Base-by-base conservation (phyloP, 2,113 vertebrate genomes). In the Callipepla squamata region DNA sequence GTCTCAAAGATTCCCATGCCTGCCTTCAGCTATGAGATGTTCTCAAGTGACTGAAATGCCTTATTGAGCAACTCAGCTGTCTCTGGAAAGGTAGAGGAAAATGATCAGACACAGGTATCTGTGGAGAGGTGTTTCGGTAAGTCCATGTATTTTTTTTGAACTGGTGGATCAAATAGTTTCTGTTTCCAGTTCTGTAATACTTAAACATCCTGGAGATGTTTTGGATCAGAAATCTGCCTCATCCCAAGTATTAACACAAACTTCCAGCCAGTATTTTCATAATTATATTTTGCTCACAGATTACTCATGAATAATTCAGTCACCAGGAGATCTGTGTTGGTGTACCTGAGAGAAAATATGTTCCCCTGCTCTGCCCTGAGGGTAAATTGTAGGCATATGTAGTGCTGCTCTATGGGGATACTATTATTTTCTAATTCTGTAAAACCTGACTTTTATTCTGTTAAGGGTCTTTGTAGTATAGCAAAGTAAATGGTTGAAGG, bases 401-500 rank as follows among this genome's bases (percentile, higher is more conserved):
- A 40, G 85, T 87, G 11, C 28, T 55, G 8, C 34, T 23, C 8
- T 40, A 66, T 34, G 63, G 58, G 81, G 86, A 66, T 34, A 47
- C 38, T 51, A 82, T 47, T 76, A 84, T 76, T 87, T 72, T 82
- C 85, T 70, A 69, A 62, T 76, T 93, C n/a, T 67, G 34, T 42
- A 58, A 91, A 81, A 50, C 26, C 47, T 80, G 45, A 48, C 86
- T 47, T 90, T 92, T 90, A 80, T 81, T 82, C 75, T 73, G 23
- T 14, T 74, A 58, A 88, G 61, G 50, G 25, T 40, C 55, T 87
- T 87, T 57, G 59, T 53, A 63, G 32, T 32, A 13, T 23, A 84
- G 57, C 44, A 89, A 67, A 93, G 55, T 65, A 87, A 89, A 80
- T 74, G 70, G 48, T 44, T 93, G 77, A 96, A 95, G 94, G 90